Conservation (phyloP, 2,888 invertebrate species). For the Unio pictorum region DNA sequence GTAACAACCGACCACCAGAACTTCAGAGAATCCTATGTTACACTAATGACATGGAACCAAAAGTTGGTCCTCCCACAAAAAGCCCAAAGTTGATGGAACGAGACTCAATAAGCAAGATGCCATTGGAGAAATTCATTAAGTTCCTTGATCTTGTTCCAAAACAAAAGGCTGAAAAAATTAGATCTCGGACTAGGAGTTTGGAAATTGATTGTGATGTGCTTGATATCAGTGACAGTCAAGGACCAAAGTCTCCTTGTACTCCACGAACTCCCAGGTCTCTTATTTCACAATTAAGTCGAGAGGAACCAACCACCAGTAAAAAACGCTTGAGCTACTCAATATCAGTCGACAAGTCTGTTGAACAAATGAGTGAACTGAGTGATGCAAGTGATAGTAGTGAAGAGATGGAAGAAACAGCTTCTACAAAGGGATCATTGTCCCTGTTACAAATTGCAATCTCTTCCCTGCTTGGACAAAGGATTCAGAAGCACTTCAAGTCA, state of each 20-base stretch:
- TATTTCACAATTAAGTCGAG: constrained; percentile 63
- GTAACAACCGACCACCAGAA: constrained; percentile 45
- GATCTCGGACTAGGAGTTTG: constrained; percentile 40
- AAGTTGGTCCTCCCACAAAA: constrained; percentile 20
- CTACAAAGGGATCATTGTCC: constrained; percentile 30
- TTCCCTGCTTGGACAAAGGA: constrained; percentile 59
- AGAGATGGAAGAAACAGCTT: constrained; percentile 27
- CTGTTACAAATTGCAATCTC: constrained; percentile 57
- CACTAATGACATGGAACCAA: constrained; percentile 8
- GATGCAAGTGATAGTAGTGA: constrained; percentile 36
- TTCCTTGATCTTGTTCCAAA: constrained; percentile 48
- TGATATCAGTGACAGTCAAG: constrained; percentile 40
- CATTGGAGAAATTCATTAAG: constrained; percentile 25
- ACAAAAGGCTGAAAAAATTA: constrained; percentile 47
- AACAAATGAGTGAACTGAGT: constrained; percentile 26
- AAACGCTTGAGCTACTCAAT: constrained; percentile 39
- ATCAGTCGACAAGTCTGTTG: constrained; percentile 24
- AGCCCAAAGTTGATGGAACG: constrained; percentile 13
- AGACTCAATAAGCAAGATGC: constrained; percentile 5
- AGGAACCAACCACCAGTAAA: constrained; percentile 35
- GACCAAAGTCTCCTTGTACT: constrained; percentile 51
- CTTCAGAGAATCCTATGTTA: constrained; percentile 24
- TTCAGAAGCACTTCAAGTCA: constrained; percentile 55
- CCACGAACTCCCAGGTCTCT: constrained; percentile 62
- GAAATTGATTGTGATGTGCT: constrained; percentile 55